Evolutionary conservation across 2,113 vertebrate genomes (phyloP).

Genomic region (Turnix velox): DNA sequence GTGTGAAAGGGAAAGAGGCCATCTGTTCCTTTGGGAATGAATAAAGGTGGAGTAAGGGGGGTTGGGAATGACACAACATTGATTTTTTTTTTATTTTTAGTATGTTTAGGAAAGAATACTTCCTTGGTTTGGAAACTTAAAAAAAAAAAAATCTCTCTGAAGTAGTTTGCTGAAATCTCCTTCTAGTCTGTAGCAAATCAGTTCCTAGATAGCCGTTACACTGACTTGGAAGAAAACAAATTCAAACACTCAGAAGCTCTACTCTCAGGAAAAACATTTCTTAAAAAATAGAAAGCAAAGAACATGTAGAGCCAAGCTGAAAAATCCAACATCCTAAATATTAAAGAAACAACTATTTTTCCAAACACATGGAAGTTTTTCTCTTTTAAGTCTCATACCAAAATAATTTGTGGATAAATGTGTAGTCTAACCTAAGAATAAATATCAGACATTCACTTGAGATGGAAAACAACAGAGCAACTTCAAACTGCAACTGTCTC

Average conservation of each 20-base stretch:
- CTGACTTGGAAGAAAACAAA: not conserved
- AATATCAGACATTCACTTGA: not conserved
- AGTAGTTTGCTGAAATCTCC: not conserved
- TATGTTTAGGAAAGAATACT: not conserved
- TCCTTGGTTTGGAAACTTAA: not conserved
- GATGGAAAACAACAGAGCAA: not conserved
- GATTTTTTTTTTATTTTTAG: not conserved
- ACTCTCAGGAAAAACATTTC: not conserved
- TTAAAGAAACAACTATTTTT: not conserved
- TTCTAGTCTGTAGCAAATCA: not conserved
- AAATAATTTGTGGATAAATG: not conserved
- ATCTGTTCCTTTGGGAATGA: not conserved
- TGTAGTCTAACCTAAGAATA: not conserved
- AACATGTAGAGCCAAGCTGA: not conserved
- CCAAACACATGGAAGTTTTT: not conserved
- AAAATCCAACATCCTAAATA: not conserved
- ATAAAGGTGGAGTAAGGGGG: accelerated
- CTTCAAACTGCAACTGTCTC: not conserved
- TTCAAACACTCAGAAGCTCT: not conserved
- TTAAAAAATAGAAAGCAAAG: not conserved
- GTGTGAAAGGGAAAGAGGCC: not conserved
- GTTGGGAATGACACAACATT: not conserved
- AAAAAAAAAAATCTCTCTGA: not conserved
- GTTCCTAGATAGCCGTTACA: not conserved
- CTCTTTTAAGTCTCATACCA: not conserved